These are phyloP conservation scores for Gallinago undulata DNA, from an alignment of 2,113 vertebrate genomes.

Conservation along the genomic window DNA sequence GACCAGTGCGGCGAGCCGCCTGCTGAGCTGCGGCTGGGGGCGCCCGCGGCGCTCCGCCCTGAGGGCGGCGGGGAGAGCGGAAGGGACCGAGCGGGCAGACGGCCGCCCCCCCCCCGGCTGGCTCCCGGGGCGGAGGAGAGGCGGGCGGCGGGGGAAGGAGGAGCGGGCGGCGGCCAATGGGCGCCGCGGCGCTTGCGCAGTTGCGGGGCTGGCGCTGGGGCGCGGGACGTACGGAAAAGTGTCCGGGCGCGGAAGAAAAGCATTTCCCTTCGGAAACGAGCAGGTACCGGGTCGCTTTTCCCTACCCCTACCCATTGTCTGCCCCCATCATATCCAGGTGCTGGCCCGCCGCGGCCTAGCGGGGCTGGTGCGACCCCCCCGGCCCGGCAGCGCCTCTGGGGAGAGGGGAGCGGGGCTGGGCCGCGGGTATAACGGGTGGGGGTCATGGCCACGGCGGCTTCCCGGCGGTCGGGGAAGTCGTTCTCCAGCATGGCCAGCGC, in stretches of 20 bases:
- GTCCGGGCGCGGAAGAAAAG: neutral
- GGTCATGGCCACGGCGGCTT: rapidly evolving
- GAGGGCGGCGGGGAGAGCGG: neutral
- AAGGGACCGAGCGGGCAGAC: rapidly evolving
- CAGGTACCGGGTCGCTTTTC: rapidly evolving
- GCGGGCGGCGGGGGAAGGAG: neutral
- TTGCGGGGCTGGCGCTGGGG: neutral
- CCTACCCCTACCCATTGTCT: rapidly evolving
- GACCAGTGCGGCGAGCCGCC: neutral
- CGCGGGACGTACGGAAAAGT: constrained; percentile 35
- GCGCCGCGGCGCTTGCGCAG: constrained; percentile 21
- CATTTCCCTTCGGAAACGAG: rapidly evolving
- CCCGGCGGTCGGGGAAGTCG: neutral
- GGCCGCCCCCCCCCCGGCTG: neutral
- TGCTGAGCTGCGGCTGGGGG: neutral
- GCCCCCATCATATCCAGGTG: rapidly evolving
- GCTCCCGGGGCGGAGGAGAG: neutral
- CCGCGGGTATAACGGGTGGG: neutral
- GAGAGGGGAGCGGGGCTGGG: neutral
- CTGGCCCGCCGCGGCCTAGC: rapidly evolving
- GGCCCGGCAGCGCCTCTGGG: neutral
- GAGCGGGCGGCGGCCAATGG: neutral
- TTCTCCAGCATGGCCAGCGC: neutral
- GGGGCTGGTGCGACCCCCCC: rapidly evolving
- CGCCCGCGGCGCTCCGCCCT: no score